Conservation (phyloP, 2,113 vertebrate species). For the Anthoscopus minutus region DNA sequence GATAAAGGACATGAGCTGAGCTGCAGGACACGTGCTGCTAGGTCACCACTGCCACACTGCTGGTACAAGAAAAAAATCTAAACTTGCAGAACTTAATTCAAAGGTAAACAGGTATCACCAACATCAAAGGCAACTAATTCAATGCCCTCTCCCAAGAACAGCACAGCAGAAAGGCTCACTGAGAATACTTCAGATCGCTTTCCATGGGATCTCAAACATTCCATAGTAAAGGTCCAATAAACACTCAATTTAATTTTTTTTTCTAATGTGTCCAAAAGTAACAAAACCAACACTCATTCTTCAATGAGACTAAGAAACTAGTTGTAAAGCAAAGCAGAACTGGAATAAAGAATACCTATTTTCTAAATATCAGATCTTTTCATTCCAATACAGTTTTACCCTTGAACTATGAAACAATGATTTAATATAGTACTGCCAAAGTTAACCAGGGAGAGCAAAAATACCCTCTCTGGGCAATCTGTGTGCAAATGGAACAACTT, state of each 20-base stretch:
- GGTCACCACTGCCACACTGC: background rate
- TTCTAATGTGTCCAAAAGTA: background rate
- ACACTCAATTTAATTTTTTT: background rate
- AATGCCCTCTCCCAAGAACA: accelerated
- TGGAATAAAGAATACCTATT: background rate
- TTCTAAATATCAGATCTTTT: background rate
- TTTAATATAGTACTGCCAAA: slow-evolving; percentile 49
- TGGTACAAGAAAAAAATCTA: background rate
- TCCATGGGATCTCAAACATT: background rate
- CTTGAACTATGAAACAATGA: slow-evolving; percentile 4
- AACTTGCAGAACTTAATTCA: background rate
- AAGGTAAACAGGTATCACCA: background rate
- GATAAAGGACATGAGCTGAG: background rate
- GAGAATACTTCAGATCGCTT: background rate
- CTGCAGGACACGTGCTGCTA: background rate
- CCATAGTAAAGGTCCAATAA: background rate
- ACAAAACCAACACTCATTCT: background rate
- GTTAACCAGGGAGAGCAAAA: slow-evolving; percentile 41
- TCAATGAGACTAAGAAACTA: background rate
- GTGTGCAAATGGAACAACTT: slow-evolving; percentile 58
- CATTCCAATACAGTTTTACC: background rate
- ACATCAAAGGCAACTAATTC: background rate
- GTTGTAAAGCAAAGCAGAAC: background rate
- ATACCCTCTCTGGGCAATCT: slow-evolving; percentile 54
- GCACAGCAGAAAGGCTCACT: background rate